Evolutionary conservation across 35 echinoderm and acorn worm species (phyloP), one percentile per base, ranked within the genome.

Genomic region (Amphiura filiformis): DNA sequence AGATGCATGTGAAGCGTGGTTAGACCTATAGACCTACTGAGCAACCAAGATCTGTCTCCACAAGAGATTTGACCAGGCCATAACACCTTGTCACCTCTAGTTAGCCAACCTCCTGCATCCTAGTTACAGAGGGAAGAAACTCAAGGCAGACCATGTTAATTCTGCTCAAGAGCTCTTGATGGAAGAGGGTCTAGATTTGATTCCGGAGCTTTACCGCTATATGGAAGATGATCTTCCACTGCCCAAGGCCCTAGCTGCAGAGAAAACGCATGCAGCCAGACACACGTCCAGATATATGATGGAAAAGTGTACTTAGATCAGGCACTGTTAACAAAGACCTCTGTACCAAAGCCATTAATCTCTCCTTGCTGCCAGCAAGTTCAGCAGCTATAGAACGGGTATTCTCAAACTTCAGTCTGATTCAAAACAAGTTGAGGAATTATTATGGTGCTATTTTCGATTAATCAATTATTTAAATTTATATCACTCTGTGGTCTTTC

Each of bases 351-450:
- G 86, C 86, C 11, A n/a, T 35, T 26, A 88, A 49, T 32, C 86
- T 88, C 7, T 35, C 44, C 37, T 13, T 81, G 3, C 37, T 88
- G 32, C 86, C 86, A 80, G 80, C 87, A 35, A 82, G 78, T 36
- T 57, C 87, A 57, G 80, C 87, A 20, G 61, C 87, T 31, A 89
- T 89, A 38, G 80, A 89, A 36, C 65, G 84, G 75, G 84, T 86
- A 13, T 86, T 86, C 35, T 76, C 57, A 1, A 86, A 76, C 84
- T 86, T 86, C 40, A 61, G 81, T 18, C 37, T 84, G 18, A 70
- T 90, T 32, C 88, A 90, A 41, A 90, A 80, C 23, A 90, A 90
- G 64, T 57, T 90, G n/a, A n/a, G n/a, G n/a, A n/a, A n/a, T n/a
- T n/a, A n/a, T n/a, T n/a, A n/a, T n/a, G n/a, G n/a, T n/a, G n/a